Conservation (phyloP, 2,113 vertebrate genomes). For the Micronycteris hirsuta region DNA sequence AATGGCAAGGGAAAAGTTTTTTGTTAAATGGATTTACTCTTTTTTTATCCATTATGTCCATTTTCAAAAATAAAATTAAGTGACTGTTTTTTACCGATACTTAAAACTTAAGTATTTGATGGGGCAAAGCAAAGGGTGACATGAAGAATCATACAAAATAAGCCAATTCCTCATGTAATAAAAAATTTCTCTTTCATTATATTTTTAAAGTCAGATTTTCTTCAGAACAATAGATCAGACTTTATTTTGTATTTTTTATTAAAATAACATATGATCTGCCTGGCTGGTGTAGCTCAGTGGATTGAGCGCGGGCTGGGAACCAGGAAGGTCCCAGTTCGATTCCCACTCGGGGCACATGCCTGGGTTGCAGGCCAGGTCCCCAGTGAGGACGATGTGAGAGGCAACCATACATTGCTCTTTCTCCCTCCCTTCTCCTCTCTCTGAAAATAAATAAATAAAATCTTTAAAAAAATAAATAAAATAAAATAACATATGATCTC, state of each 20-base stretch:
- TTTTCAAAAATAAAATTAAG: conserved; percentile 22
- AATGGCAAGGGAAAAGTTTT: not conserved
- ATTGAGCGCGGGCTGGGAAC: no score
- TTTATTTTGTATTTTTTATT: not conserved
- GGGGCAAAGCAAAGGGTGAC: not conserved
- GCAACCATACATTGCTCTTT: no score
- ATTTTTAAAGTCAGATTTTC: conserved; percentile 4
- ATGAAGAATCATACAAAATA: not conserved
- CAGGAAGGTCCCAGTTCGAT: no score
- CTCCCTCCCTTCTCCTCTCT: no score
- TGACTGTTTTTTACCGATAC: not conserved
- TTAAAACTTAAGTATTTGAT: not conserved
- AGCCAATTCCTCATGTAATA: not conserved
- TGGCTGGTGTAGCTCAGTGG: no score
- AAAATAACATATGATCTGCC: no score
- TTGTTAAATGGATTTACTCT: not conserved
- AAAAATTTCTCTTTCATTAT: not conserved
- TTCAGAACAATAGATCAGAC: not conserved
- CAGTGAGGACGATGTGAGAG: no score
- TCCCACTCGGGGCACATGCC: no score
- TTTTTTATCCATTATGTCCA: not conserved
- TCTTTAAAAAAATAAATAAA: no score
- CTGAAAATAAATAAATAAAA: no score
- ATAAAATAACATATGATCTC: no score
- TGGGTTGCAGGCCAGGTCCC: no score